Conservation (phyloP, 2,113 vertebrate species). For the Xenus cinereus region DNA sequence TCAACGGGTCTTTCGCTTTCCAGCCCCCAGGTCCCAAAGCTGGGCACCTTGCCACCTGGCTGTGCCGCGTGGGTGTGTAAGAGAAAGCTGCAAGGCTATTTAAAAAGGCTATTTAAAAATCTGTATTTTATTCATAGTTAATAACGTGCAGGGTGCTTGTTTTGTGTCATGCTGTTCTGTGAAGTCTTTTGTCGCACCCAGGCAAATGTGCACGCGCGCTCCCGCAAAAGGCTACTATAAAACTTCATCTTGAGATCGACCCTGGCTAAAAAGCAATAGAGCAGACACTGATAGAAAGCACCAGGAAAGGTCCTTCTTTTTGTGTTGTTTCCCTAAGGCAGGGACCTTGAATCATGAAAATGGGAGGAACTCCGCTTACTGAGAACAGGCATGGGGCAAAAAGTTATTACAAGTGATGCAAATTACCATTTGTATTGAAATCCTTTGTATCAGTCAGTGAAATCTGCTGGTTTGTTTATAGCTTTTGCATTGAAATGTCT, state of each 20-base stretch:
- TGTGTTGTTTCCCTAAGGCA: neutral
- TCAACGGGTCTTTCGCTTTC: neutral
- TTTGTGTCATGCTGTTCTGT: neutral
- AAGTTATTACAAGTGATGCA: neutral
- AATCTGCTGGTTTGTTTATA: neutral
- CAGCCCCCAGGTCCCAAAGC: neutral
- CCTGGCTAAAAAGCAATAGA: neutral
- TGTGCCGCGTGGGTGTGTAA: neutral
- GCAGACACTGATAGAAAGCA: neutral
- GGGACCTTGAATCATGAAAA: neutral
- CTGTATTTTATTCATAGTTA: neutral
- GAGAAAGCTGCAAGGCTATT: neutral
- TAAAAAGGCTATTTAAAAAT: no score
- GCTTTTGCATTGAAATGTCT: neutral
- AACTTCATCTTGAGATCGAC: fast-evolving
- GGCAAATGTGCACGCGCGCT: fast-evolving
- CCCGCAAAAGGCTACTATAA: neutral
- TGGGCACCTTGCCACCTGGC: neutral
- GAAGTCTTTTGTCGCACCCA: neutral
- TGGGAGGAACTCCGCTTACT: neutral
- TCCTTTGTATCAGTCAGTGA: neutral
- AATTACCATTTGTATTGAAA: neutral
- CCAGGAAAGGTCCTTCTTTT: neutral
- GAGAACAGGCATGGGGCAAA: fast-evolving
- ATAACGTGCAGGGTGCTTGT: neutral